phyloP scores from a whole-genome alignment of 2,888 invertebrate species.

The Diaphora mendica region DNA sequence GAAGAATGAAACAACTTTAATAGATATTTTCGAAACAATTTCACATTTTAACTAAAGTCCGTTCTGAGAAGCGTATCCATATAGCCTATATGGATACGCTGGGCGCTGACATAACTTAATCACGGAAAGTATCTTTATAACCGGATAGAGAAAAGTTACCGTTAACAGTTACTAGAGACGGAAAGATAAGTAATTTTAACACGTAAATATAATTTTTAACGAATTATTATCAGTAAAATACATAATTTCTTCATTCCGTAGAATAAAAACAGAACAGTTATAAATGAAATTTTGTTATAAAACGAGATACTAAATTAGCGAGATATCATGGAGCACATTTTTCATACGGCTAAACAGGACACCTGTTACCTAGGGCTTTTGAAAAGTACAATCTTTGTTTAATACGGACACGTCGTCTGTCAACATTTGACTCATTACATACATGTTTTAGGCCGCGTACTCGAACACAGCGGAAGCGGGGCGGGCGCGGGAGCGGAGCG shows the following conservation, averaged over 20 bases:
- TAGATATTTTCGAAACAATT: too few relatives aligned
- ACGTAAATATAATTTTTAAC: not conserved
- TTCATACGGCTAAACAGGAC: constrained; percentile 62
- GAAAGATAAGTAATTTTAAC: not conserved
- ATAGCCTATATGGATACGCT: too few relatives aligned
- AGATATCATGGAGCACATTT: constrained; percentile 57
- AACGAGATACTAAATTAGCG: constrained; percentile 55
- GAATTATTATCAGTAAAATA: not conserved
- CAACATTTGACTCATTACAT: constrained; percentile 51
- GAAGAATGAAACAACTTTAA: not conserved
- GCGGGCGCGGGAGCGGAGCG: too few relatives aligned
- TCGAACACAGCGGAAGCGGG: too few relatives aligned
- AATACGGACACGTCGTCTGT: constrained; percentile 57
- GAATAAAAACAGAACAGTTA: not conserved
- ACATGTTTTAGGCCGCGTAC: too few relatives aligned
- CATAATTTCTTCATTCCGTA: not conserved
- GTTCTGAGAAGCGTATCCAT: not conserved
- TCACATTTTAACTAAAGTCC: not conserved
- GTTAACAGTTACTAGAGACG: not conserved
- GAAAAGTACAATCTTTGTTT: constrained; percentile 63
- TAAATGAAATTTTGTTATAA: constrained; percentile 18
- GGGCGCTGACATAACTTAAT: not conserved
- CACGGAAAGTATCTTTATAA: not conserved
- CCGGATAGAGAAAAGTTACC: not conserved
- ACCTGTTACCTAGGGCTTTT: constrained; percentile 65